Conservation (phyloP, 2,113 vertebrate species). For the Pygoscelis antarcticus region DNA sequence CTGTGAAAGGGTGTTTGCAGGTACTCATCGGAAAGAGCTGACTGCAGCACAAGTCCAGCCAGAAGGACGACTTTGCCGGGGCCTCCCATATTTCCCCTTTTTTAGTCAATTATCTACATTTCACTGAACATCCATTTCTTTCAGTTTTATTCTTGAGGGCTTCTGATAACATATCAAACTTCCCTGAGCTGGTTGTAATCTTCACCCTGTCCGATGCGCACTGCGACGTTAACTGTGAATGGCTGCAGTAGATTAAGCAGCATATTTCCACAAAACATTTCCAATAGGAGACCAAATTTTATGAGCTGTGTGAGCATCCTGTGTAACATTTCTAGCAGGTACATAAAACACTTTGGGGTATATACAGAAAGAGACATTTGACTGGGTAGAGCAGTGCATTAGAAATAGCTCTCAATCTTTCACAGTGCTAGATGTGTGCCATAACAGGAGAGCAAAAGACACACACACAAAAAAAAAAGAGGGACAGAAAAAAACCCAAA, state of each 20-base stretch:
- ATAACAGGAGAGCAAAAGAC: neutral
- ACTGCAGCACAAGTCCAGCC: neutral
- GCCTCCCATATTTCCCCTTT: neutral
- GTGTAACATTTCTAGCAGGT: conserved; percentile 38
- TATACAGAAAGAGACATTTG: neutral
- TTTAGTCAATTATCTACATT: neutral
- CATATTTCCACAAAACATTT: conserved; percentile 29
- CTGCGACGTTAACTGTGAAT: neutral
- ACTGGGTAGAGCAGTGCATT: neutral
- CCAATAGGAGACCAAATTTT: conserved; percentile 32
- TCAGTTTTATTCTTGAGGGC: conserved; percentile 16
- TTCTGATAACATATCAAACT: neutral
- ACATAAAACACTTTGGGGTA: conserved; percentile 28
- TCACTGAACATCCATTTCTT: neutral
- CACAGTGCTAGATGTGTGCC: neutral
- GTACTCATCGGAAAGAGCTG: neutral
- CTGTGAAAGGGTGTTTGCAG: neutral
- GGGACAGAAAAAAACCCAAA: neutral
- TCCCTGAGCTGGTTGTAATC: neutral
- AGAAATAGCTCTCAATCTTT: neutral
- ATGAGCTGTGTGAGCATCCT: conserved; percentile 41
- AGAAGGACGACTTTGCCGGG: neutral
- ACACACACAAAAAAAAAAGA: neutral
- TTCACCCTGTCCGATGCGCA: neutral
- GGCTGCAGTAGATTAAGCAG: conserved; percentile 55